Evolutionary conservation across 2,113 vertebrate genomes (phyloP), one percentile per base, ranked within the genome.

Genomic region (Gobiocypris rarus): DNA sequence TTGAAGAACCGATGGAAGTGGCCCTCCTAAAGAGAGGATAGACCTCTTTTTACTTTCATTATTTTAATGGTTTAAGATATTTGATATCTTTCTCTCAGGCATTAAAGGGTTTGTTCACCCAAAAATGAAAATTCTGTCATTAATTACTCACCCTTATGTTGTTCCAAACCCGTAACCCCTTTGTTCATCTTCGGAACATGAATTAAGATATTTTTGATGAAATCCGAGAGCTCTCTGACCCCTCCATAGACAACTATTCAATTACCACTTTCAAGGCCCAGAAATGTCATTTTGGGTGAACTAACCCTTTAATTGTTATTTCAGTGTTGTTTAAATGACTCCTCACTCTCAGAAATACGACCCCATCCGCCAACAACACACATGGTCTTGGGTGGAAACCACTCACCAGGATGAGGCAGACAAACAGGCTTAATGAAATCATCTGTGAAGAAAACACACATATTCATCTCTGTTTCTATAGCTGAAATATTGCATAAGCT

Each of bases 341-440:
- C 2, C 93, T 94, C 93, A 96, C 96, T 92, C 91, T 97, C 96
- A 85, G 86, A 89, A 15, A 93, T 89, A 71, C 87, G 89, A 5
- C 96, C 96, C 96, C 97, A 98, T 58, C 97, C 97, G 85, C 90
- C 93, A 15, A 94, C 91, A 87, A 93, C 91, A 83, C 97, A 98
- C 22, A 91, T 82, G 85, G 90, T 91, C 84, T 92, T 94, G 48
- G 95, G 89, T 50, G 88, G 87, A 85, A 96, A 94, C 8, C 1
- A 89, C 74, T 97, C 95, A 70, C 88, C 89, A 17, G 92, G 92
- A 28, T 95, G 85, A 78, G 96, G 97, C 84, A 97, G 94, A 87
- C 96, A 96, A 5, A 95, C 89, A 9, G 96, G 95, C 61, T 94
- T 91, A 75, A 96, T 95, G 54, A 74, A 87, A 10, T 86, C 75